Base-by-base conservation (phyloP, 2,888 invertebrate genomes). In the Caenorhabditis sp. region DNA sequence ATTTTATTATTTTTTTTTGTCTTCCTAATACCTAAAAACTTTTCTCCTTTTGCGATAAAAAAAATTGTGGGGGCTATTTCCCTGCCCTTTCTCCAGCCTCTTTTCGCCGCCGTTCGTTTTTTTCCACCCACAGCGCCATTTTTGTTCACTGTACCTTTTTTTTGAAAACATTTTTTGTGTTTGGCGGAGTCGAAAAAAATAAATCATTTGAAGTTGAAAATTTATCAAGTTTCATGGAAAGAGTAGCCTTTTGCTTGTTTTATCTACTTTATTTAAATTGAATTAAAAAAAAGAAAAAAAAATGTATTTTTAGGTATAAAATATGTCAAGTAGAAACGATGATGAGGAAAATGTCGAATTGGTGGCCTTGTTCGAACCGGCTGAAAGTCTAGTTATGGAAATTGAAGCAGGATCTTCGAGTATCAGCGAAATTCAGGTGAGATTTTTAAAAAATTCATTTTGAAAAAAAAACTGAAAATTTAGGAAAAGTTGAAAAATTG, bases 341-440 rank as follows among this genome's bases (percentile, higher is more conserved):
- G 43, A 43, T n/a, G 68, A 73, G 6, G 68, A 73, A 0, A 68
- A 73, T 62, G 26, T 65, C 12, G 65, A 64, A 1, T 51, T 73
- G 0, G 54, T 51, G 4, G 10, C 65, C 3, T 58, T 73, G 12
- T 71, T 76, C 27, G 65, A 64, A 12, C 58, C 62, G 1, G 54
- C 62, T 5, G 65, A 73, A 58, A 50, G 50, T 27, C 14, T 78
- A 10, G 51, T 74, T 21, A 49, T 17, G n/a, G 70, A 73, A 58
- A 71, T 78, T 24, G 78, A 78, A 49, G 61, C 60, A 1, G 76
- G 76, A 3, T n/a, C n/a, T 26, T 62, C 68, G 23, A 37, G 66
- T 6, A 66, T 59, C 1, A 49, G 60, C n/a, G 61, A 73, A 3
- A 10, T 76, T 0, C 75, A 78, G 59, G 59, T 37, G 3, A 21